Base-by-base conservation (phyloP, 1,140 invertebrate genomes). In the Pogonomyrmex californicus region DNA sequence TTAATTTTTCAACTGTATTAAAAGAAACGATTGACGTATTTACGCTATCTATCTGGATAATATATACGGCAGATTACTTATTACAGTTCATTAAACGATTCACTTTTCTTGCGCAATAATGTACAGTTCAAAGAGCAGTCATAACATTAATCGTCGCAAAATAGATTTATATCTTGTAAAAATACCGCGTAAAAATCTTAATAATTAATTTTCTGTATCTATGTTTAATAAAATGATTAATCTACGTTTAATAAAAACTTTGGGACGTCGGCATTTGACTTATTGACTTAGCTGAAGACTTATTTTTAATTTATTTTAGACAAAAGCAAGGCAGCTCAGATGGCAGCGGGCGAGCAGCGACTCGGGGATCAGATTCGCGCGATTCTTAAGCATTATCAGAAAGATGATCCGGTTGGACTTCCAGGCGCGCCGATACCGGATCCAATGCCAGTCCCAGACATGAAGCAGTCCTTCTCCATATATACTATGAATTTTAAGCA, bases 301-400 rank as follows among this genome's bases (percentile, higher is more conserved):
- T 5, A 58, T 1, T 10, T 58, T 23, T 49, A 6, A 60, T 4
- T 36, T 75, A 17, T 75, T 38, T 6, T 38, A 83, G 79, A 62
- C 17, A 75, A 83, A 2, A 75, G 0, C 14, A 65, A 51, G 23
- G 86, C 91, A 41, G 87, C 77, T 33, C 88, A 95, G 85, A 90
- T 95, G 47, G 94, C 93, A 2, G 91, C 96, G 56, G 96, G 96
- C 6, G 96, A 97, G 92, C 96, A 97, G 90, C 97, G 96, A 86
- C 94, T 98, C 17, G 97, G 97, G 60, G 96, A 97, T 82, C 96
- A 97, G 90, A 96, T 98, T 51, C 95, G 97, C 44, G 94, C 95
- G 41, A 96, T 98, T 9, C 91, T 98, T n/a, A 97, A 98, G 62
- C 98, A 98, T 92, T 98, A 97, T 92, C 97, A 98, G 94, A 96